Conservation (phyloP, 2,888 invertebrate species). For the Apodemia hepburni region DNA sequence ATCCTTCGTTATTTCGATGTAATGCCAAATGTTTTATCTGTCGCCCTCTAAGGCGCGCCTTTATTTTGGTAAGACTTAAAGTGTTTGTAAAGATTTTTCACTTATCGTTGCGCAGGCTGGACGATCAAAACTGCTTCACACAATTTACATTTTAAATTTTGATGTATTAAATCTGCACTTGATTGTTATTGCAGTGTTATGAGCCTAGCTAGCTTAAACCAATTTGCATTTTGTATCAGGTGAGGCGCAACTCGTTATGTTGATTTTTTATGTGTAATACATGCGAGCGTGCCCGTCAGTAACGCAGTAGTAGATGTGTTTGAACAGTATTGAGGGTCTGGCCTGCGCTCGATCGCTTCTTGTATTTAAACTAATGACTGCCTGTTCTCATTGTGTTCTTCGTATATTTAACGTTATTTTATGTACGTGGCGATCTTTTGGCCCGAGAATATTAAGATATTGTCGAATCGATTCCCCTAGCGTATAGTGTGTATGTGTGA, state of each 20-base stretch:
- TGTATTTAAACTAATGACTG: slow-evolving; percentile 11
- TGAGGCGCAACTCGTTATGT: no score
- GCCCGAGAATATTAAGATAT: neutral
- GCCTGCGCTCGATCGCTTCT: neutral
- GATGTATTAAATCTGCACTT: no score
- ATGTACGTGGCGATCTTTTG: neutral
- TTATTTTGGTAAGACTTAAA: neutral
- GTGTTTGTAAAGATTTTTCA: neutral
- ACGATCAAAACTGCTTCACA: neutral
- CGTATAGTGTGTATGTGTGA: neutral
- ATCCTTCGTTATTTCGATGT: neutral
- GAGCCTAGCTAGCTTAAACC: no score
- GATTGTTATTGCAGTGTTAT: no score
- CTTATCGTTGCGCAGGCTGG: neutral
- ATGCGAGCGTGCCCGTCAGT: neutral
- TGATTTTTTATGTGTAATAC: neutral
- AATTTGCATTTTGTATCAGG: no score
- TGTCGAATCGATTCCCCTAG: slow-evolving; percentile 6
- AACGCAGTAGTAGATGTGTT: neutral
- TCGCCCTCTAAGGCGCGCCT: neutral
- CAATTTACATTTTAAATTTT: no score
- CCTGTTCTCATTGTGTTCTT: slow-evolving; percentile 8
- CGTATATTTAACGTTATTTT: neutral
- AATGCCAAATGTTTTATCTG: neutral
- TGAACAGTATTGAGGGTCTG: neutral